Evolutionary conservation across 2,888 invertebrate species (phyloP).

Genomic region (Ectemnius continuus): DNA sequence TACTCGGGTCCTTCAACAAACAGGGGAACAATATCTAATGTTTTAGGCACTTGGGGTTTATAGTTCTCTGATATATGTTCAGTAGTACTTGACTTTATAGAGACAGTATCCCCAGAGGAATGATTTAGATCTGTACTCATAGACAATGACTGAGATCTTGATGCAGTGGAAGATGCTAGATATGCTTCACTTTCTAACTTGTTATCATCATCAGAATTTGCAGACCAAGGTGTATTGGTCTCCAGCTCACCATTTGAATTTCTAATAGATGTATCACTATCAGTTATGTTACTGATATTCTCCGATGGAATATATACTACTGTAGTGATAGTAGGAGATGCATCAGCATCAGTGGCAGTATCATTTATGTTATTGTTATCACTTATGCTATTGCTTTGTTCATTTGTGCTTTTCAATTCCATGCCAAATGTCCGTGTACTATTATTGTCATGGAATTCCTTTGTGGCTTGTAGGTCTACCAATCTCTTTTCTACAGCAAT

Average conservation of each 20-base stretch:
- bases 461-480: constrained; percentile 57
- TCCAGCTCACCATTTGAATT: constrained; percentile 1
- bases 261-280: constrained; percentile 3
- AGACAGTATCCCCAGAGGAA: constrained; percentile 58
- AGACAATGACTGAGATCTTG: constrained; percentile 57
- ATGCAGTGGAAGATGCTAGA: constrained; percentile 4
- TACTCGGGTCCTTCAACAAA: constrained; percentile 54
- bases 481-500: constrained; percentile 83
- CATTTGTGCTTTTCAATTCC: constrained; percentile 22
- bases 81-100: constrained; percentile 52
- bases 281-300: constrained; percentile 21
- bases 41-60: constrained; percentile 75
- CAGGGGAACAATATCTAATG: constrained; percentile 72
- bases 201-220: neutral
- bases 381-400: constrained; percentile 18
- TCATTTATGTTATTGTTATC: constrained; percentile 7
- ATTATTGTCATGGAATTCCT: constrained; percentile 5
- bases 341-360: constrained; percentile 12
- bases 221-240: neutral
- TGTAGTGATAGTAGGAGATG: constrained; percentile 6
- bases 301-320: neutral
- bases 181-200: constrained; percentile 3
- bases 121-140: constrained; percentile 62
- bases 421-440: constrained; percentile 4
- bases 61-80: constrained; percentile 54